Conservation (phyloP, 2,113 vertebrate genomes). For the Callionymus lyra region DNA sequence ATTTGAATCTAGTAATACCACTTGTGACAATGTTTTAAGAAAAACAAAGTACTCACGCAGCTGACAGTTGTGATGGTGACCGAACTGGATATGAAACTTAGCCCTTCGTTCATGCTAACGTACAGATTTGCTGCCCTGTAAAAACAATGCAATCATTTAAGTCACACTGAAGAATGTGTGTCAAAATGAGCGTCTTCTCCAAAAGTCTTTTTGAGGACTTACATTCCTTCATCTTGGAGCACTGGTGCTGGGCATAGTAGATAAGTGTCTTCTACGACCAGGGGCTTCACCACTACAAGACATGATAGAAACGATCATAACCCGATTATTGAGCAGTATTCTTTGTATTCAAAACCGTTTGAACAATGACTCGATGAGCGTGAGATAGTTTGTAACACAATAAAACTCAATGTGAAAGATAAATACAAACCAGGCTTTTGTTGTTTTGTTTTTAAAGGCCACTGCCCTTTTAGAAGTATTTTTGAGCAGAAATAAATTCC, state of each 20-base stretch:
- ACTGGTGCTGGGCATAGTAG: slow-evolving; percentile 90
- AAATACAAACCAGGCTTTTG: neutral
- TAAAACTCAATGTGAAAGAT: neutral
- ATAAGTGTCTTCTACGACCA: slow-evolving; percentile 89
- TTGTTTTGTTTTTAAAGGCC: slow-evolving; percentile 5
- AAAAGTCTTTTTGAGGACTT: slow-evolving; percentile 45
- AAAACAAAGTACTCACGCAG: slow-evolving; percentile 75
- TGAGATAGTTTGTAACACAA: slow-evolving; percentile 3
- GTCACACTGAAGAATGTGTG: neutral
- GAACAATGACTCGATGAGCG: neutral
- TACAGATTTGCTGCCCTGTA: slow-evolving; percentile 81
- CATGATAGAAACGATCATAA: slow-evolving; percentile 1
- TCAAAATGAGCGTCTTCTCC: slow-evolving; percentile 1
- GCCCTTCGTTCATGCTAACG: slow-evolving; percentile 96
- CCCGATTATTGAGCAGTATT: too few species aligned
- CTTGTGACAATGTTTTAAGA: too few species aligned
- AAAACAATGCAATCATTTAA: slow-evolving; percentile 4
- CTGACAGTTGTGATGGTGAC: slow-evolving; percentile 94
- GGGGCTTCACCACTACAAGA: slow-evolving; percentile 83
- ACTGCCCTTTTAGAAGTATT: slow-evolving; percentile 2
- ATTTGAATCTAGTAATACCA: too few species aligned
- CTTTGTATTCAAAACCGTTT: neutral
- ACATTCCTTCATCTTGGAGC: slow-evolving; percentile 90
- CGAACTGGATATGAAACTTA: slow-evolving; percentile 96
- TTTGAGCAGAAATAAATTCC: neutral